These are phyloP conservation scores for Anoura caudifer DNA, from an alignment of 2,113 vertebrate species.

Conservation along the genomic window DNA sequence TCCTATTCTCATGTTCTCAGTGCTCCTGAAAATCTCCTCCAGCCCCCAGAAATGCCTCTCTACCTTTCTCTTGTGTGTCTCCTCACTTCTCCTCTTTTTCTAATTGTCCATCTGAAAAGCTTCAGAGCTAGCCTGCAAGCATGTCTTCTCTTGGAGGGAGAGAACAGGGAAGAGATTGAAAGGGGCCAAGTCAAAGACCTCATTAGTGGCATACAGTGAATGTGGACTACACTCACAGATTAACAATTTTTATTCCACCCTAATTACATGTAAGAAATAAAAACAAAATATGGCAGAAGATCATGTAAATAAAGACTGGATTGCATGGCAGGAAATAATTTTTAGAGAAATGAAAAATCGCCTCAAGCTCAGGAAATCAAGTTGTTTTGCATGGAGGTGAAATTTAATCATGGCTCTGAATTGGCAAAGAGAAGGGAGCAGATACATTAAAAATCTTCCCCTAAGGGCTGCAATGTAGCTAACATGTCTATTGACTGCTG, in stretches of 20 bases:
- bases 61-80: not conserved
- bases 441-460: not conserved
- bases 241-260: not conserved
- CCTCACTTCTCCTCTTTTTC: not conserved
- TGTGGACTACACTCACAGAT: not conserved
- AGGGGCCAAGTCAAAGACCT: not conserved
- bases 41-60: not conserved
- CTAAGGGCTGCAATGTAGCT: not conserved
- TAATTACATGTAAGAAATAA: not conserved
- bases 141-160: not conserved
- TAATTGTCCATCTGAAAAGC: not conserved
- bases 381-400: not conserved
- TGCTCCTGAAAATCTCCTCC: not conserved
- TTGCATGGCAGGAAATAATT: not conserved
- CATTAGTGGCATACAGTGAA: not conserved
- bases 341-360: conserved; percentile 23
- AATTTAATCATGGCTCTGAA: not conserved
- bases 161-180: not conserved
- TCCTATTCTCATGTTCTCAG: not conserved
- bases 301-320: not conserved
- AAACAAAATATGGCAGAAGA: not conserved
- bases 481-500: not conserved
- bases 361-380: not conserved
- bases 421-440: not conserved
- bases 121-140: not conserved